phyloP scores from a whole-genome alignment of 2,113 vertebrate genomes.

The Thomomys bottae region DNA sequence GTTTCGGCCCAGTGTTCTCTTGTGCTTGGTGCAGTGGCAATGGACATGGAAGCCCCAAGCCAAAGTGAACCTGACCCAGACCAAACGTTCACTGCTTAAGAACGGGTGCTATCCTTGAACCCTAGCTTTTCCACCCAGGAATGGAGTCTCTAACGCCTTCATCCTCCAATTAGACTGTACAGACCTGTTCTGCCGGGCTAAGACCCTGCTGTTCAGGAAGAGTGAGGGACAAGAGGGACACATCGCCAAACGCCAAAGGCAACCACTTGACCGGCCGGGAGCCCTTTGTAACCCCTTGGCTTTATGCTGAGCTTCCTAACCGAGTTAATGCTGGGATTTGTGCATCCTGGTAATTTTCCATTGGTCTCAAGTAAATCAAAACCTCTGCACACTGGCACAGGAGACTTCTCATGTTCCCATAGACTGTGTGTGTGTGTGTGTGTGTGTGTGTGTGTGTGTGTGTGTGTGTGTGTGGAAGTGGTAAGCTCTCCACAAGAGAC shows the following conservation, averaged over 20 bases:
- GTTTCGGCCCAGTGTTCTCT: not conserved
- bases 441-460: too few species aligned
- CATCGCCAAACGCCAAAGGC: not conserved
- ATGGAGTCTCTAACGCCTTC: not conserved
- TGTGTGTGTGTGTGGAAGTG: too few species aligned
- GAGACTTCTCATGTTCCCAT: not conserved
- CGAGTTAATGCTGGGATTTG: not conserved
- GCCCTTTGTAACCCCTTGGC: not conserved
- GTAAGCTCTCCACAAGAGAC: not conserved
- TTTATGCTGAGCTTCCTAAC: not conserved
- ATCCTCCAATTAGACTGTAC: not conserved
- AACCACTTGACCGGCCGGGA: not conserved
- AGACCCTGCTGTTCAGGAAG: not conserved
- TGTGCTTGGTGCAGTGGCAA: too few species aligned
- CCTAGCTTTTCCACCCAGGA: too few species aligned
- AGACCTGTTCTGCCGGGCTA: not conserved
- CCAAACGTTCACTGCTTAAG: too few species aligned
- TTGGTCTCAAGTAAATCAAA: slow-evolving; percentile 20
- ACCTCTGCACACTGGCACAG: not conserved
- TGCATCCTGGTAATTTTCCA: not conserved
- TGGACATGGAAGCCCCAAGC: too few species aligned
- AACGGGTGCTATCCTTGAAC: too few species aligned
- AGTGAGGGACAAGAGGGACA: not conserved
- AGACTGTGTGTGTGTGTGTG: too few species aligned
- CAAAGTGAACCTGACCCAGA: too few species aligned